Evolutionary conservation across 1,140 invertebrate species (phyloP).

Genomic region (Leptopilina boulardi): DNA sequence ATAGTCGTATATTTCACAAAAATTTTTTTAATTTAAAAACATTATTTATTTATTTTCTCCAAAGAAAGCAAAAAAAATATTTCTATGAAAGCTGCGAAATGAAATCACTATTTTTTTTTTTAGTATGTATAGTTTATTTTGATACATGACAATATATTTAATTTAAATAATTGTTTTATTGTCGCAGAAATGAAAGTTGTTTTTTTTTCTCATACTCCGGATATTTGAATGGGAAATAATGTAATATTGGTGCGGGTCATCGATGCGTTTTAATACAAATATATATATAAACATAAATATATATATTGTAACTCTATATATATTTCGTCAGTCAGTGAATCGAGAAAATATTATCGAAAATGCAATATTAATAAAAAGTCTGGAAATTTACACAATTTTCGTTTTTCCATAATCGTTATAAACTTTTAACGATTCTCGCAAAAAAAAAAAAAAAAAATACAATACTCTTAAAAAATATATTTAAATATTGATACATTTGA

Average conservation of each 20-base stretch:
- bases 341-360: conserved; percentile 9
- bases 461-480: too few relatives aligned
- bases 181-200: not conserved
- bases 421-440: not conserved
- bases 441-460: too few relatives aligned
- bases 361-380: conserved; percentile 20
- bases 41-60: too few relatives aligned
- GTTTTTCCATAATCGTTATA: not conserved
- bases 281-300: too few relatives aligned
- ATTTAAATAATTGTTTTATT: not conserved
- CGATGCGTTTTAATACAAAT: conserved; percentile 19
- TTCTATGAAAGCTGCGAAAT: too few relatives aligned
- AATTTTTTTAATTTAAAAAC: too few relatives aligned
- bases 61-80: too few relatives aligned
- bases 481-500: too few relatives aligned
- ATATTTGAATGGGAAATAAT: conserved; percentile 9
- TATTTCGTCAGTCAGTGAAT: conserved; percentile 15
- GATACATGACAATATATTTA: not conserved
- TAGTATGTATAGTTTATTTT: not conserved
- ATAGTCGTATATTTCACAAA: too few relatives aligned
- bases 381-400: not conserved
- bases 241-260: conserved; percentile 27
- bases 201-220: not conserved
- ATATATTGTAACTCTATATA: conserved; percentile 16
- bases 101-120: too few relatives aligned